These are phyloP conservation scores for Nicator chloris DNA, from an alignment of 2,113 vertebrate species.

Conservation along the genomic window DNA sequence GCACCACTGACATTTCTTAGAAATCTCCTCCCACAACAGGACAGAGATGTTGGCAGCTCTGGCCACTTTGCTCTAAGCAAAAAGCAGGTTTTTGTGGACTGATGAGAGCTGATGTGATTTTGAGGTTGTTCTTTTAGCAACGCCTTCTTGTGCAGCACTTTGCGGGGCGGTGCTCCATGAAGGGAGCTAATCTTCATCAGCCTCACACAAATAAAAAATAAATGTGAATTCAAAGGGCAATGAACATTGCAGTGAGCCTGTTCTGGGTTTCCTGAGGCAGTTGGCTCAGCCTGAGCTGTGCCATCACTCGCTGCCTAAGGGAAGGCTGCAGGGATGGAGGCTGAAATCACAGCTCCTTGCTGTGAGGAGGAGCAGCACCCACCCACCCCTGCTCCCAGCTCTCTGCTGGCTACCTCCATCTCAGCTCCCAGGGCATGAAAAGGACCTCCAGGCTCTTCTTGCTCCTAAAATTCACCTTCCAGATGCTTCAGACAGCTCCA, in stretches of 20 bases:
- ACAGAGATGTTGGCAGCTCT: neutral
- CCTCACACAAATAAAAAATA: neutral
- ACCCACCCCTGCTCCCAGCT: neutral
- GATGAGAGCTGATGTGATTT: neutral
- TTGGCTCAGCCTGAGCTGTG: neutral
- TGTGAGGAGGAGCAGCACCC: neutral
- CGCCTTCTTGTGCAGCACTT: neutral
- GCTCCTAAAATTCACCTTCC: neutral
- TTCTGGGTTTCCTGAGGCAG: neutral
- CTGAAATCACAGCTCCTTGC: neutral
- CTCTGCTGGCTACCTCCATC: neutral
- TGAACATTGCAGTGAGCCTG: neutral
- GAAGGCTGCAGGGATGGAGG: neutral
- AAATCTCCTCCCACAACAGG: neutral
- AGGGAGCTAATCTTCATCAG: neutral
- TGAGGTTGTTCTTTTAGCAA: neutral
- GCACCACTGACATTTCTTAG: neutral
- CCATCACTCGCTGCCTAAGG: accelerated
- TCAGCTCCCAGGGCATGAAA: accelerated
- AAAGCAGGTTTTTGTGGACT: neutral
- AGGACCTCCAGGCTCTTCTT: neutral
- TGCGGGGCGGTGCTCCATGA: accelerated
- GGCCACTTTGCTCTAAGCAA: neutral
- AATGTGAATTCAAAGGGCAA: neutral
- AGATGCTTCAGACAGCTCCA: neutral